Conservation (phyloP, 2,797 vertebrate species). For the Syncerus caffer region DNA sequence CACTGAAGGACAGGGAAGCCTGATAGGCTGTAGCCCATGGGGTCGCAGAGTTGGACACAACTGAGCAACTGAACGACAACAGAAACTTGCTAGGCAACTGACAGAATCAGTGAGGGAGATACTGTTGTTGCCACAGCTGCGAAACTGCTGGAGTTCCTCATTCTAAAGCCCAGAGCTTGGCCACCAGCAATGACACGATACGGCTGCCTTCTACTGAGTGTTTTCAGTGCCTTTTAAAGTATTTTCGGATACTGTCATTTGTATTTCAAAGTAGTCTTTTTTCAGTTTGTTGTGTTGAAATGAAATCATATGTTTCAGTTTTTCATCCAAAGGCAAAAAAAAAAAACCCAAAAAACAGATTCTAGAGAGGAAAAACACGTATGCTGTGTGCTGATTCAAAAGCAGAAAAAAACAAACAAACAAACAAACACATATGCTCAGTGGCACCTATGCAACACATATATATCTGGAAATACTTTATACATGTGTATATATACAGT, state of each 20-base stretch:
- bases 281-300: neutral
- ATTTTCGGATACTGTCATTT: neutral
- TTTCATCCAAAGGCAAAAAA: neutral
- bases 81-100: neutral
- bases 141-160: neutral
- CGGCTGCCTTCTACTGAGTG: neutral
- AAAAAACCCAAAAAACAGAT: neutral
- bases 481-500: neutral
- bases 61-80: neutral
- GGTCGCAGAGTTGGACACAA: neutral
- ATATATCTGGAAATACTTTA: neutral
- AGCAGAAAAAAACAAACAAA: neutral
- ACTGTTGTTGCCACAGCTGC: neutral
- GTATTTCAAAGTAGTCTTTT: neutral
- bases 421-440: neutral
- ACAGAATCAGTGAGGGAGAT: neutral
- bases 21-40: neutral
- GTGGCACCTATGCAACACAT: neutral
- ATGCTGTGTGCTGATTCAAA: neutral
- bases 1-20: neutral
- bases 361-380: neutral
- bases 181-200: neutral
- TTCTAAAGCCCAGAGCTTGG: neutral
- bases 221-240: neutral
- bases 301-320: neutral